Evolutionary conservation across 1,140 invertebrate species (phyloP).

Genomic region (Ceratitis capitata): DNA sequence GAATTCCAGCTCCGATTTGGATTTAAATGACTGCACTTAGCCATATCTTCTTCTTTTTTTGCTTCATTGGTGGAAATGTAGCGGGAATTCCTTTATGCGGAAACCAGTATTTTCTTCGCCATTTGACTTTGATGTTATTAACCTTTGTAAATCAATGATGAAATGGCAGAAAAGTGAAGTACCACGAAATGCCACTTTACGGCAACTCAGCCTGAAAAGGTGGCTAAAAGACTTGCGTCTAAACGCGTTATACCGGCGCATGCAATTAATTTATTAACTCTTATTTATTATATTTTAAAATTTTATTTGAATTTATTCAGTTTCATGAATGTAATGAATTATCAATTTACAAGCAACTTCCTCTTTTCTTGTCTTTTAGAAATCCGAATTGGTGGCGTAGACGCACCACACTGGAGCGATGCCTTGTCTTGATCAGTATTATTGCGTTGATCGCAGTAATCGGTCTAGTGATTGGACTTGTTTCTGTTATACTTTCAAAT

Average conservation of each 20-base stretch:
- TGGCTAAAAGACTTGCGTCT: too few species aligned
- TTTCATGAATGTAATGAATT: not conserved
- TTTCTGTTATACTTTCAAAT: slow-evolving; percentile 65
- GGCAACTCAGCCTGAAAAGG: too few species aligned
- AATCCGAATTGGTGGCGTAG: slow-evolving; percentile 89
- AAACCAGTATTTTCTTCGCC: not conserved
- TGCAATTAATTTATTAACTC: not conserved
- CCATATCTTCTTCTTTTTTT: not conserved
- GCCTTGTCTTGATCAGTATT: slow-evolving; percentile 74
- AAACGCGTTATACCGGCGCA: too few species aligned
- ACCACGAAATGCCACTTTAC: too few species aligned
- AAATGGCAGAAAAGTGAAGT: too few species aligned
- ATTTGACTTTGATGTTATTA: not conserved
- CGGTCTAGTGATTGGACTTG: slow-evolving; percentile 74
- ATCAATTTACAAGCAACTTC: not conserved
- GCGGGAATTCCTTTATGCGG: not conserved
- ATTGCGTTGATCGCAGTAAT: slow-evolving; percentile 73
- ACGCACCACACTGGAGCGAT: slow-evolving; percentile 80
- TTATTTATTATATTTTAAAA: not conserved
- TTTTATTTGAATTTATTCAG: not conserved
- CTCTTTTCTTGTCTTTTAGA: slow-evolving; percentile 65
- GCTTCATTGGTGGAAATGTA: too few species aligned
- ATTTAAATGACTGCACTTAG: not conserved
- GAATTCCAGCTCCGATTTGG: not conserved
- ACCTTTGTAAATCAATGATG: not conserved